These are phyloP conservation scores for Spisula subtruncata DNA, from an alignment of 2,888 invertebrate species.

Conservation along the genomic window DNA sequence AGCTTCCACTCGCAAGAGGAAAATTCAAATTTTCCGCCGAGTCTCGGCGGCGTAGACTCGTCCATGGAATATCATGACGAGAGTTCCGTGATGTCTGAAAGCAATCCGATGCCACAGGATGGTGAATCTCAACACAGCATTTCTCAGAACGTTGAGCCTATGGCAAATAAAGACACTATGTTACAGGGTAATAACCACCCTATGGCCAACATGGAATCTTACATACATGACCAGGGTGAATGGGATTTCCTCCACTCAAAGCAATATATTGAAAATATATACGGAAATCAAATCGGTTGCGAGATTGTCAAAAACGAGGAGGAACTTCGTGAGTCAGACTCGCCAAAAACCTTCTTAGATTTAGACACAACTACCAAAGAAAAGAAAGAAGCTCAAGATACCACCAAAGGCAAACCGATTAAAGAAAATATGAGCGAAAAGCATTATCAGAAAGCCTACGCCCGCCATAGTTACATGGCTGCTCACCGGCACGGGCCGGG, in stretches of 20 bases:
- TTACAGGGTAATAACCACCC: constrained; percentile 43
- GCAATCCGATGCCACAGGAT: constrained; percentile 38
- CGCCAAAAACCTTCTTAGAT: constrained; percentile 68
- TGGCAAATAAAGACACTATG: constrained; percentile 46
- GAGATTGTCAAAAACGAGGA: constrained; percentile 66
- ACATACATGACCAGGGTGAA: constrained; percentile 58
- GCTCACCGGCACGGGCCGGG: constrained; percentile 44
- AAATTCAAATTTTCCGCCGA: constrained; percentile 56
- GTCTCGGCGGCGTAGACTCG: constrained; percentile 55
- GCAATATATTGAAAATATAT: constrained; percentile 70
- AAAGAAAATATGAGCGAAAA: constrained; percentile 41
- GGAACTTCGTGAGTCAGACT: constrained; percentile 67
- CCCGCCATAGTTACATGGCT: constrained; percentile 45
- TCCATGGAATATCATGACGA: constrained; percentile 65
- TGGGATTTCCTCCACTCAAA: constrained; percentile 72
- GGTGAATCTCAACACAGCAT: constrained; percentile 59
- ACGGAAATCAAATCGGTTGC: constrained; percentile 62
- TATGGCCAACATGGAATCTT: constrained; percentile 38
- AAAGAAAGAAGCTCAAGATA: constrained; percentile 41
- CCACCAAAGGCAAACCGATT: constrained; percentile 20
- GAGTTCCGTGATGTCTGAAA: constrained; percentile 65
- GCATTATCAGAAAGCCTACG: constrained; percentile 55
- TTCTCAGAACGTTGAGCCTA: constrained; percentile 36
- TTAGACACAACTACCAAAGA: constrained; percentile 68
- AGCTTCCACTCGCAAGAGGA: constrained; percentile 68